Base-by-base conservation (phyloP, 2,797 vertebrate genomes). In the Mus spretus region DNA sequence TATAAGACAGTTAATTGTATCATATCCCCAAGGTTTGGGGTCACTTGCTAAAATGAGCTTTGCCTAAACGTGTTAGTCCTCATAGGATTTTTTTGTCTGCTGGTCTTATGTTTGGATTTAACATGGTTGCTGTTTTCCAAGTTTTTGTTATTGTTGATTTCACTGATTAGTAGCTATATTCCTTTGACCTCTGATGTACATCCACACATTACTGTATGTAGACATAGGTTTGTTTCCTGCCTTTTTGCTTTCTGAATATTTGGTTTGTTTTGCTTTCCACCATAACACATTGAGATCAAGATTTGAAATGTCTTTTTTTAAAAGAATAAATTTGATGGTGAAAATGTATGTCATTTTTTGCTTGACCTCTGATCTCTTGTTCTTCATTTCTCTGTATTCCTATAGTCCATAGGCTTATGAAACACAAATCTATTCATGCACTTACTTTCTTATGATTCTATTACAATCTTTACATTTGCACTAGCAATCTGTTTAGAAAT, bases 381-480 rank as follows among this genome's bases (percentile, higher is more conserved):
- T 84, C 59, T 10, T 10, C 4, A 17, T 31, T 80, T 1, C 22
- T 67, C 19, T 63, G 72, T 15, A 55, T 78, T 20, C 44, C 0
- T 4, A 40, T 74, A 31, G 9, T 40, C 19, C 3, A 37, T 26
- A 28, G 34, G 3, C 37, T 57, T 74, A 11, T 1, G 2, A 37
- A 26, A 26, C 55, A 0, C 11, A 40, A 70, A 5, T 26, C 11
- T 57, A 0, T 12, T 40, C 24, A 37, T 9, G 47, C 19, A 24
- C 63, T 10, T 55, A 14, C 0, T 79, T 15, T 57, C 0, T 13
- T 22, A 65, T 28, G 57, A 5, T 17, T 55, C 1, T 50, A 2
- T 72, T 6, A 3, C 59, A 77, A 47, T 0, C 2, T 14, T 24
- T 4, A 65, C 9, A 4, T 12, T 34, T 70, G 0, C 0, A n/a